Evolutionary conservation across 2,113 vertebrate species (phyloP).

Genomic region (Muntiacus reevesi): DNA sequence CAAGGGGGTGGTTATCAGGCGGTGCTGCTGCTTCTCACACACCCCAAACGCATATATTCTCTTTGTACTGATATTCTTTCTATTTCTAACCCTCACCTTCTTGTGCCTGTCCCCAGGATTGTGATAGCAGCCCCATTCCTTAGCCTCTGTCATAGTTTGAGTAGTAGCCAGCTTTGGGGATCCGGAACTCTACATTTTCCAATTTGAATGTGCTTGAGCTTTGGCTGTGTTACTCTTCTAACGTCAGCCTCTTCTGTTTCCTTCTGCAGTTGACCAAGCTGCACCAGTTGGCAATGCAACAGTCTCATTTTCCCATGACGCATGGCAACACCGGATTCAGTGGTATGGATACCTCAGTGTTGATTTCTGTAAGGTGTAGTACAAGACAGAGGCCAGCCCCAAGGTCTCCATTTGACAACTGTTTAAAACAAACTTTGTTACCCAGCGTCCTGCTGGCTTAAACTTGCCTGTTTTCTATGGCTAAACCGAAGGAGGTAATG

Average conservation of each 20-base stretch:
- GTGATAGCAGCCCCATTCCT: not conserved
- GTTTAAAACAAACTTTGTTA: constrained; percentile 56
- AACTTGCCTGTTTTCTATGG: constrained; percentile 65
- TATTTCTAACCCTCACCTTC: not conserved
- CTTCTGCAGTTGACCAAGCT: constrained; percentile 95
- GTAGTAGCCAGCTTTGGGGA: not conserved
- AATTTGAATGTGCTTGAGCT: constrained; percentile 14
- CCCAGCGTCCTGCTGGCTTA: constrained; percentile 73
- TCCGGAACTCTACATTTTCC: constrained; percentile 48
- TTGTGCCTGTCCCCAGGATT: constrained; percentile 9
- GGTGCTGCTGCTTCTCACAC: constrained; percentile 41
- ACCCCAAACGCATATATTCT: constrained; percentile 38
- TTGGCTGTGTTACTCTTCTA: constrained; percentile 60
- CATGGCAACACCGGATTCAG: constrained; percentile 97
- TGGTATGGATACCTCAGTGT: constrained; percentile 86
- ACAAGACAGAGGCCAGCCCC: constrained; percentile 70
- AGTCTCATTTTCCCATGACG: constrained; percentile 95
- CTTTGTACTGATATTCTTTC: not conserved
- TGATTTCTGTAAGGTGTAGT: constrained; percentile 71
- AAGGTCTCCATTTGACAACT: constrained; percentile 66
- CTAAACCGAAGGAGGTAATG: constrained; percentile 76
- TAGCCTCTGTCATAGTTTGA: constrained; percentile 18
- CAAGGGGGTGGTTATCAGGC: constrained; percentile 54
- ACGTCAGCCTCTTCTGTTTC: constrained; percentile 57
- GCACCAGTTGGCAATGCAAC: constrained; percentile 99